Conservation (phyloP, 2,888 invertebrate species). For the Oscheius sp. region DNA sequence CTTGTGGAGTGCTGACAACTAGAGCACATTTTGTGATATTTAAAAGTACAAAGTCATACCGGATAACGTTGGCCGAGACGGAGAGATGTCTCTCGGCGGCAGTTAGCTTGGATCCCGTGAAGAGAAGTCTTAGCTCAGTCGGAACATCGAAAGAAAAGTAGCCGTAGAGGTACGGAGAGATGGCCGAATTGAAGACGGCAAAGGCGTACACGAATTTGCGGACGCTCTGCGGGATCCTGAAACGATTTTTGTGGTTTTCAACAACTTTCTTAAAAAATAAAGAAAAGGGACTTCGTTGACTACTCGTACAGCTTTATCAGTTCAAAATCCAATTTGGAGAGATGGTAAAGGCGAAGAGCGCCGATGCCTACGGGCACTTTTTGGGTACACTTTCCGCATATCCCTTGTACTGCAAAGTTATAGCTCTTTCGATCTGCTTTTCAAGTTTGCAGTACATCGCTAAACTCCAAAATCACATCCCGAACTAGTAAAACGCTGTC, state of each 20-base stretch:
- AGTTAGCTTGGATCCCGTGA: slow-evolving; percentile 50
- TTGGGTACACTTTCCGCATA: too few relatives aligned
- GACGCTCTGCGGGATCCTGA: slow-evolving; percentile 62
- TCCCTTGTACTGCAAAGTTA: too few relatives aligned
- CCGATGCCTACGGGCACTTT: too few relatives aligned
- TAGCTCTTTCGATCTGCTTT: too few relatives aligned
- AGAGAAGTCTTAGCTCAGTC: slow-evolving; percentile 54
- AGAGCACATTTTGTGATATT: slow-evolving; percentile 18
- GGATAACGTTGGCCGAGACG: slow-evolving; percentile 46
- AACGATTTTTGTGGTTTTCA: slow-evolving; percentile 14
- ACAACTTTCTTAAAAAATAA: too few relatives aligned
- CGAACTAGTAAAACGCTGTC: too few relatives aligned
- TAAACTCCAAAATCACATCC: too few relatives aligned
- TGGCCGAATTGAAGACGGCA: slow-evolving; percentile 94
- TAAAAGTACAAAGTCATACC: slow-evolving; percentile 14
- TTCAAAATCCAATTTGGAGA: too few relatives aligned
- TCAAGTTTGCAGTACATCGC: too few relatives aligned
- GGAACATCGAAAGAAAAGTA: slow-evolving; percentile 70
- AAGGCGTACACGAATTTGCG: slow-evolving; percentile 83
- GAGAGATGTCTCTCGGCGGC: slow-evolving; percentile 54
- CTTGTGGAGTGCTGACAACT: slow-evolving; percentile 45
- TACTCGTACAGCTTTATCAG: too few relatives aligned
- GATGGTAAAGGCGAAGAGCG: too few relatives aligned
- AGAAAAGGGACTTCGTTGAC: neutral
- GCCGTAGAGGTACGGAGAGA: slow-evolving; percentile 95